Evolutionary conservation across 1,140 invertebrate genomes (phyloP), one percentile per base, ranked within the genome.

Genomic region (Drosophila teissieri): DNA sequence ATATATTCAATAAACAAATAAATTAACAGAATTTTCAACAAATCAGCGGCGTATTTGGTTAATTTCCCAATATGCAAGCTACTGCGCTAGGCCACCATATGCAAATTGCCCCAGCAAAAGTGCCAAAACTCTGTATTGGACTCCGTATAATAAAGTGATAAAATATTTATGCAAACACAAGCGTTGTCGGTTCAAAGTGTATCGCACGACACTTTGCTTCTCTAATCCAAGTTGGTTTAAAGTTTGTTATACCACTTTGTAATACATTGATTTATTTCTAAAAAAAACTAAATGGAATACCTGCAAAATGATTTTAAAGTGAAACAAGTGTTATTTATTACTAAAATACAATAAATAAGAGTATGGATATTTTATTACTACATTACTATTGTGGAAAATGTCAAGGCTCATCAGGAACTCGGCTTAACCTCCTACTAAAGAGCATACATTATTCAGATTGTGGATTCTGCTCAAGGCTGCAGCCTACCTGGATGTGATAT

Each of bases 31-130:
- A 60, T 77, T 83, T 45, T 44, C 62, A 51, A 51, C 56, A 79
- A 82, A 86, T 82, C 83, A 64, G 65, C 70, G 52, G 39, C 56
- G 73, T 67, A 88, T 88, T 86, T 79, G 83, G 83, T 88, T 86
- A 88, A 86, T 86, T 76, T 79, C 51, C 45, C 68, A 88, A 88
- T 60, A 73, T 64, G 48, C 40, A 64, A 61, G 63, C 49, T 37
- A 37, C 12, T 10, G 54, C 42, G 37, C 15, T 24, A 40, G 19
- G 46, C 37, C 46, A 37, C 52, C 65, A 70, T 86, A 85, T 78
- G 63, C 63, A 85, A 81, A 85, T 80, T 75, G 60, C 36, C 51
- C 24, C 27, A 11, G 19, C 53, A 65, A 63, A 61, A 44, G 46
- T 40, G 46, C 68, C 40, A 73, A 70, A 55, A 65, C 37, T 57